Conservation (phyloP, 2,888 invertebrate species). For the Pecten maximus region DNA sequence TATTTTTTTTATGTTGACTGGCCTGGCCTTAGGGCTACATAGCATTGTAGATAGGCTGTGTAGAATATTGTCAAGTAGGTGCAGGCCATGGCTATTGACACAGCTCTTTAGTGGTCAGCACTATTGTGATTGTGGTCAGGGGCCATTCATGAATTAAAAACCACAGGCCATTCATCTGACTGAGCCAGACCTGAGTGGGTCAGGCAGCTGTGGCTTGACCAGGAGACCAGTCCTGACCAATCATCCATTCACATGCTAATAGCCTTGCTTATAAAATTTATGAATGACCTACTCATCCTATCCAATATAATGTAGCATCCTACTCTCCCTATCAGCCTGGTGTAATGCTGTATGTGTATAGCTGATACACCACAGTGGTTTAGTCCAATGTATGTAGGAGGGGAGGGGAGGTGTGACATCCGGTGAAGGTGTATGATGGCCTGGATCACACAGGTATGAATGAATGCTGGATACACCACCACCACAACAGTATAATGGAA, state of each 20-base stretch:
- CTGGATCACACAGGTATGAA: slow-evolving; percentile 31
- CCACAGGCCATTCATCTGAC: slow-evolving; percentile 20
- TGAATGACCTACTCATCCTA: slow-evolving; percentile 29
- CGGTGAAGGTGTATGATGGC: slow-evolving; percentile 35
- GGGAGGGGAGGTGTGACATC: slow-evolving; percentile 6
- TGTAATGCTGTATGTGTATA: background rate
- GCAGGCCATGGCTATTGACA: background rate
- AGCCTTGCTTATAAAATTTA: slow-evolving; percentile 31
- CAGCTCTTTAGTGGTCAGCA: slow-evolving; percentile 26
- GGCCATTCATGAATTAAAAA: slow-evolving; percentile 26
- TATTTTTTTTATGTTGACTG: slow-evolving; percentile 20
- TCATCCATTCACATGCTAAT: slow-evolving; percentile 35
- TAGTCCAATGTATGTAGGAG: background rate
- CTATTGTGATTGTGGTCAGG: slow-evolving; percentile 8
- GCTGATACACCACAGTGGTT: background rate
- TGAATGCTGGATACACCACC: slow-evolving; percentile 24
- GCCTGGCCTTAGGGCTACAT: slow-evolving; percentile 14
- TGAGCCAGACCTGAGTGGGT: slow-evolving; percentile 6
- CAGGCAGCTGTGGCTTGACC: slow-evolving; percentile 13
- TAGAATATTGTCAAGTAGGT: slow-evolving; percentile 16
- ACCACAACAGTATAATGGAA: background rate
- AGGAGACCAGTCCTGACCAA: slow-evolving; percentile 6
- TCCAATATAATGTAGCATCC: slow-evolving; percentile 23
- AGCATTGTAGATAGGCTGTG: slow-evolving; percentile 5
- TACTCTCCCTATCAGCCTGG: background rate